These are phyloP conservation scores for Macropus fuliginosus DNA, from an alignment of 2,797 vertebrate species.

Conservation along the genomic window DNA sequence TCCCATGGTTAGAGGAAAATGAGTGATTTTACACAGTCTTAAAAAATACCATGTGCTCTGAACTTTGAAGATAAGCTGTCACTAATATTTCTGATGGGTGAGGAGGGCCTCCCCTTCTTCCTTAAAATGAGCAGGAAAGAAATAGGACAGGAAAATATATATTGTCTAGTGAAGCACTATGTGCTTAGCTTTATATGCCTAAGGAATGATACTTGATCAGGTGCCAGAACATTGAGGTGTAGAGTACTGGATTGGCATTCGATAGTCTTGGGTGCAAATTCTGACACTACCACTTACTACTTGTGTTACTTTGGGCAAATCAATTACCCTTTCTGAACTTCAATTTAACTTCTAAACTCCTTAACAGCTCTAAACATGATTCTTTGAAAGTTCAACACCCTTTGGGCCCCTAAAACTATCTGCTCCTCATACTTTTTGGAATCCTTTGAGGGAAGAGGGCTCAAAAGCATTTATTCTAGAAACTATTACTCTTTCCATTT, in stretches of 20 bases:
- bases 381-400: not conserved
- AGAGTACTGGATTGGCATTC: not conserved
- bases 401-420: not conserved
- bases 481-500: not conserved
- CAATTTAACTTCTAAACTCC: not conserved
- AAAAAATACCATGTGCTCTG: slow-evolving; percentile 23
- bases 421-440: not conserved
- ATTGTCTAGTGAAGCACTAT: not conserved
- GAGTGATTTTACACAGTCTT: slow-evolving; percentile 27
- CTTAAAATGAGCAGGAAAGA: slow-evolving; percentile 5
- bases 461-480: not conserved
- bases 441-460: not conserved
- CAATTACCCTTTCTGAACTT: not conserved
- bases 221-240: not conserved
- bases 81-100: slow-evolving; percentile 7
- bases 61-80: slow-evolving; percentile 19
- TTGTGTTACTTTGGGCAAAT: not conserved
- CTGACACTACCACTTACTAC: not conserved
- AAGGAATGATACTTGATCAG: not conserved
- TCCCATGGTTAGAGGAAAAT: slow-evolving; percentile 34
- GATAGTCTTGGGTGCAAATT: not conserved
- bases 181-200: not conserved
- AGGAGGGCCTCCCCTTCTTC: not conserved
- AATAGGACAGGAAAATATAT: not conserved
- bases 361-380: not conserved